Conservation (phyloP, 2,113 vertebrate genomes). For the Xiphophorus maculatus region DNA sequence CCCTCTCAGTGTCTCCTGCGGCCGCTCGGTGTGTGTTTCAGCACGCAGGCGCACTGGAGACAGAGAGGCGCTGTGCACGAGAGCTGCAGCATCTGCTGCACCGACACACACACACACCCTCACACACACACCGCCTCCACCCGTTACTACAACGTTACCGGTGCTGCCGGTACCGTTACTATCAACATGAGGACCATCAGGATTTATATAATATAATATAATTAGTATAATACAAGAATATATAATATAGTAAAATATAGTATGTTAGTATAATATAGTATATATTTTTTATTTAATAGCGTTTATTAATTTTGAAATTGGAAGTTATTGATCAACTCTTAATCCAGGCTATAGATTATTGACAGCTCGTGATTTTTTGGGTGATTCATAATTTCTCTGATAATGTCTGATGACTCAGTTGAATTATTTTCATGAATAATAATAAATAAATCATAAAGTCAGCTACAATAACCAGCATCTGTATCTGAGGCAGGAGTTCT, state of each 20-base stretch:
- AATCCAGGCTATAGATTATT: too few relatives aligned
- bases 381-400: too few relatives aligned
- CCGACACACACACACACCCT: constrained; percentile 4
- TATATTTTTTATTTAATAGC: too few relatives aligned
- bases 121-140: constrained; percentile 3
- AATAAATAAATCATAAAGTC: too few relatives aligned
- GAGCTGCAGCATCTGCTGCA: constrained; percentile 63
- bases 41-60: constrained; percentile 61
- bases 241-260: background rate
- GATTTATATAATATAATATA: background rate
- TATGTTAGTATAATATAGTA: too few relatives aligned
- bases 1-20: constrained; percentile 8
- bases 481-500: background rate
- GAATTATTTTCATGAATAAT: too few relatives aligned
- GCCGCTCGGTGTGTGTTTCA: constrained; percentile 36
- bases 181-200: constrained; percentile 17
- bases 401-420: too few relatives aligned
- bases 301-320: too few relatives aligned
- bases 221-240: background rate
- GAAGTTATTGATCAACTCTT: too few relatives aligned
- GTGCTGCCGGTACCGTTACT: constrained; percentile 25
- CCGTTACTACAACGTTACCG: constrained; percentile 50
- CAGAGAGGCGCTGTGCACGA: constrained; percentile 40
- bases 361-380: too few relatives aligned
- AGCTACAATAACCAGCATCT: too few relatives aligned